Evolutionary conservation across 2,797 vertebrate genomes (phyloP).

Genomic region (Malacoraja senta): DNA sequence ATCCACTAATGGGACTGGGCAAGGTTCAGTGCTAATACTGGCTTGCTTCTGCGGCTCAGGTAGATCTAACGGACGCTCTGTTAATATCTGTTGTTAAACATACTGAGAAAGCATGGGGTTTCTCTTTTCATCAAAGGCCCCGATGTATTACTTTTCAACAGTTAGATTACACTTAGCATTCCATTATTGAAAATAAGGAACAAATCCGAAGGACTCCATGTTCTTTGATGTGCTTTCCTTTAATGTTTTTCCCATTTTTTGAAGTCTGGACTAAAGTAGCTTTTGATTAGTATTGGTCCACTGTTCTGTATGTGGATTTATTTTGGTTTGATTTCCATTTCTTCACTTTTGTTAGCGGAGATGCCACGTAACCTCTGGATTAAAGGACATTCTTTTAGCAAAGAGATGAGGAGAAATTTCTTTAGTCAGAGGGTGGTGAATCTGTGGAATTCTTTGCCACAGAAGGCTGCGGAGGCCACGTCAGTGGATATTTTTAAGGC

Average conservation of each 20-base stretch:
- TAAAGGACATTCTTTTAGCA: no score
- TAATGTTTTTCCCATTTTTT: neutral
- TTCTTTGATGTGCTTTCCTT: conserved; percentile 10
- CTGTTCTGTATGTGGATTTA: neutral
- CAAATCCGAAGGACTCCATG: neutral
- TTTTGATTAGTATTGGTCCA: neutral
- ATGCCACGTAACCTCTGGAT: neutral
- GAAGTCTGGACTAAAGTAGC: neutral
- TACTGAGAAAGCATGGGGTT: neutral
- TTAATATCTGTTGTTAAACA: neutral
- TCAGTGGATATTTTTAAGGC: no score
- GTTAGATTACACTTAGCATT: conserved; percentile 10
- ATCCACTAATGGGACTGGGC: neutral
- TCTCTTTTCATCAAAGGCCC: neutral
- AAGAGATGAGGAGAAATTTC: no score
- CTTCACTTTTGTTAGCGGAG: neutral
- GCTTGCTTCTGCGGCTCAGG: neutral
- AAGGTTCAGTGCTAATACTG: neutral
- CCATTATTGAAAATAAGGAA: conserved; percentile 22
- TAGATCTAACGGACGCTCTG: neutral
- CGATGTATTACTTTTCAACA: neutral
- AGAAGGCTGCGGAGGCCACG: no score
- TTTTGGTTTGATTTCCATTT: neutral
- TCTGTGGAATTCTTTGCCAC: no score
- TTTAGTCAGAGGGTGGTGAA: no score